Percentiles rank a stretch among this genome's conserved stretches.
phyloP scores from a whole-genome alignment of 1,140 invertebrate genomes.

The Zaprionus capensis region DNA sequence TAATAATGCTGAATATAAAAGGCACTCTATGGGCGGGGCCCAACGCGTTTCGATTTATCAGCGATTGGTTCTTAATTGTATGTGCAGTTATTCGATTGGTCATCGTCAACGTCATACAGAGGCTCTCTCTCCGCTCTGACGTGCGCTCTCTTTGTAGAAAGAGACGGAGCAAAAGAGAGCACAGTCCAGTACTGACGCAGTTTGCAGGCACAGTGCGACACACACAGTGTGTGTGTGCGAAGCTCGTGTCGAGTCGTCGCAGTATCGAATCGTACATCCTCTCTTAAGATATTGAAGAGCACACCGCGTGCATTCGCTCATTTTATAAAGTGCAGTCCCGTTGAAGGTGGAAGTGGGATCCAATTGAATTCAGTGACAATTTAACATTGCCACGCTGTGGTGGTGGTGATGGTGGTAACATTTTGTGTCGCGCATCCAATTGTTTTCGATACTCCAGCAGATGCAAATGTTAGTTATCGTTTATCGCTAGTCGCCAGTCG shows the following conservation, averaged over 20 bases:
- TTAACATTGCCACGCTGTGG: conserved; percentile 63
- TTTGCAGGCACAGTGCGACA: background rate
- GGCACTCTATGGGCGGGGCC: conserved; percentile 9
- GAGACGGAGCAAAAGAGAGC: conserved; percentile 24
- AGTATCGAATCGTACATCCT: background rate
- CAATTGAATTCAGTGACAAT: conserved; percentile 58
- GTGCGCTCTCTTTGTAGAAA: conserved; percentile 21
- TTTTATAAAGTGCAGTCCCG: conserved; percentile 5
- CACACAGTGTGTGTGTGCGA: background rate
- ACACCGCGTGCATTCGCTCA: conserved; percentile 16
- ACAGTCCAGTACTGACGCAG: background rate
- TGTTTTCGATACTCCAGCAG: conserved; percentile 7
- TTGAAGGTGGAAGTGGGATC: conserved; percentile 42
- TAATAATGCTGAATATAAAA: background rate
- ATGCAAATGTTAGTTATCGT: conserved; percentile 10
- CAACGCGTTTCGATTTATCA: background rate
- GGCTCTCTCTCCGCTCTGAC: background rate
- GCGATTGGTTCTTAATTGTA: conserved; percentile 25
- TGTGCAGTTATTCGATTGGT: conserved; percentile 22
- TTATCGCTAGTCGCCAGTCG: conserved; percentile 11
- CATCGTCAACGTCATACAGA: background rate
- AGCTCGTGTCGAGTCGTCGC: background rate
- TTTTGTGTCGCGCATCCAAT: conserved; percentile 27
- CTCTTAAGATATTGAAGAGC: conserved; percentile 43
- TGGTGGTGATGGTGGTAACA: conserved; percentile 44